Base-by-base conservation (phyloP, 2,888 invertebrate genomes). In the Eupithecia subumbrata region DNA sequence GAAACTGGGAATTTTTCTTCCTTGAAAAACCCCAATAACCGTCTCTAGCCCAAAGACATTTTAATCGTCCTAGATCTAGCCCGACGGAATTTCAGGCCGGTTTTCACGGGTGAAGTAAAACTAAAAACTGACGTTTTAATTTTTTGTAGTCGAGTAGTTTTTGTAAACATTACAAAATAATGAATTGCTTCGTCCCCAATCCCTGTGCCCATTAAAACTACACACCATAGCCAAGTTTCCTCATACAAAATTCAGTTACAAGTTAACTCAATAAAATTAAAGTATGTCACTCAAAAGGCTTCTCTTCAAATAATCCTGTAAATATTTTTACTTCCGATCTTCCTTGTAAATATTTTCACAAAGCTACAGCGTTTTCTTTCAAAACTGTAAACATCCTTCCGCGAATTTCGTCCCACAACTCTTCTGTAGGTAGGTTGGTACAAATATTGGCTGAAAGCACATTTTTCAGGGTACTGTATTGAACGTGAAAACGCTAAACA, bases 401-500 rank as follows among this genome's bases (percentile, higher is more conserved):
- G 34, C 64, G 30, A 64, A 7, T 64, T 64, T 60, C 34, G 18
- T 34, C 63, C 63, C 30, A 34, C 64, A 64, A 9, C 30, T 34
- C 64, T 34, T 9, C 60, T 60, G 12, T 12, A 9, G 12, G 8
- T 4, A 25, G 12, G 60, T 22, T 22, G 52, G 22, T 25, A 60
- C 60, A 60, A 64, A 64, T 64, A 64, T 64, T 64, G 30, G n/a
- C 40, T 40, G 72, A 60, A 76, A 74, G 78, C 74, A 78, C 80
- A 80, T 81, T 79, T 43, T 80, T 80, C 77, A 78, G 60, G 12
- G 52, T 56, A 77, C 77, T 80, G 78, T 79, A 81, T 81, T 81
- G 76, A 80, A 75, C 81, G 80, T 79, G 74, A 79, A 78, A 79
- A 78, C 78, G 76, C 78, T 80, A 80, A 85, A 86, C 88, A 89